A percentile compares a stretch with the other conserved stretches of the same genome.
These are phyloP conservation scores for Odontesthes bonariensis DNA, from an alignment of 2,113 vertebrate species.

Conservation along the genomic window DNA sequence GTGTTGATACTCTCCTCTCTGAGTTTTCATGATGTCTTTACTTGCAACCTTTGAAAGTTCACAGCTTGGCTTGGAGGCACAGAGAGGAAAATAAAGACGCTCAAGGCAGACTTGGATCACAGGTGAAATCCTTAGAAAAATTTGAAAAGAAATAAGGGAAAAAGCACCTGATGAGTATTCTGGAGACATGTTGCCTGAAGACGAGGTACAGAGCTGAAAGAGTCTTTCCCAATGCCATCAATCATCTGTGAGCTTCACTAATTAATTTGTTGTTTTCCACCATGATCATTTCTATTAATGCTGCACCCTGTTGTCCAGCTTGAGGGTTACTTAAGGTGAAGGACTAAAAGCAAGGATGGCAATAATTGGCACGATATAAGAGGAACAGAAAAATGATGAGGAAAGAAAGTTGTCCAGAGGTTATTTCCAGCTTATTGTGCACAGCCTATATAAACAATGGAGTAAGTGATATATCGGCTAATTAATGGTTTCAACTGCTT, in stretches of 20 bases:
- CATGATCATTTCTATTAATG: constrained; percentile 15
- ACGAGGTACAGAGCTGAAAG: constrained; percentile 55
- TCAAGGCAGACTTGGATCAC: constrained; percentile 71
- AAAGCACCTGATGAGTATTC: constrained; percentile 71
- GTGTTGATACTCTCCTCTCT: constrained; percentile 46
- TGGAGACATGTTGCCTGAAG: constrained; percentile 68
- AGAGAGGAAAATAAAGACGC: constrained; percentile 66
- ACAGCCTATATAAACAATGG: constrained; percentile 62
- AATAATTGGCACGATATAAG: constrained; percentile 35
- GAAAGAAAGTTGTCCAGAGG: constrained; percentile 59
- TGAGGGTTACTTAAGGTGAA: constrained; percentile 9
- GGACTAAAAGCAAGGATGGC: constrained; percentile 21
- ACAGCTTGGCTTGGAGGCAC: constrained; percentile 77
- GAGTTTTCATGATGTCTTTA: constrained; percentile 60
- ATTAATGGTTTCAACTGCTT: constrained; percentile 72
- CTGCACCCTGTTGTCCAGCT: constrained; percentile 23
- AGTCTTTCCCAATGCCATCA: constrained; percentile 36
- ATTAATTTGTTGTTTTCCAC: constrained; percentile 51
- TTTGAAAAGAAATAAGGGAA: neutral
- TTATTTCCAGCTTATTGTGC: constrained; percentile 51
- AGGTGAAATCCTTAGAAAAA: constrained; percentile 58
- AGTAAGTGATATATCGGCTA: constrained; percentile 71
- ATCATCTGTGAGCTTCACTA: constrained; percentile 32
- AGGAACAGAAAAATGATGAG: constrained; percentile 50
- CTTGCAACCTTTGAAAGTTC: constrained; percentile 77